Percentiles rank a stretch among this genome's conserved stretches.
phyloP scores from a whole-genome alignment of 35 echinoderm and acorn worm genomes.

The Chiridota heheva region DNA sequence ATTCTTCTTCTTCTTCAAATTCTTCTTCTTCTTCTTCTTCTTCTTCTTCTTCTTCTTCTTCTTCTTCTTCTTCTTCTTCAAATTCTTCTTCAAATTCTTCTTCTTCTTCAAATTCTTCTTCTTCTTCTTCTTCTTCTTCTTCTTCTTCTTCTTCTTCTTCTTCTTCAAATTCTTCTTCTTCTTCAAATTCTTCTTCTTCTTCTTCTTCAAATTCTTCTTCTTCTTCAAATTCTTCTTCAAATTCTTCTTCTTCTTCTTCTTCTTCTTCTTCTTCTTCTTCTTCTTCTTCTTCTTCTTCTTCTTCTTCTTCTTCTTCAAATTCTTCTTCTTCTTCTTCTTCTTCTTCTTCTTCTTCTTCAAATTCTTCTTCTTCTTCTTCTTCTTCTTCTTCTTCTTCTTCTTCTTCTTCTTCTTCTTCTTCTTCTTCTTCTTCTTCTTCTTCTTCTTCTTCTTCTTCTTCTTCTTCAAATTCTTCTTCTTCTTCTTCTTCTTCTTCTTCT shows the following conservation, averaged over 20 bases:
- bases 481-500: background rate
- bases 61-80: conserved; percentile 34
- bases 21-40: conserved; percentile 29
- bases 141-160: background rate
- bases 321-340: background rate
- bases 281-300: background rate
- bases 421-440: background rate
- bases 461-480: no score
- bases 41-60: conserved; percentile 34
- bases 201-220: no score
- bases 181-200: no score
- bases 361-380: no score
- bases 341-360: no score
- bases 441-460: background rate
- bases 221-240: no score
- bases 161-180: no score
- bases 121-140: background rate
- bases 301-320: background rate
- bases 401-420: background rate
- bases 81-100: no score
- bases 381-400: background rate
- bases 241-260: no score
- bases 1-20: no score
- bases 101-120: no score
- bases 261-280: background rate